Evolutionary conservation across 2,797 vertebrate genomes (phyloP).

Genomic region (Coccyzus lansbergi): DNA sequence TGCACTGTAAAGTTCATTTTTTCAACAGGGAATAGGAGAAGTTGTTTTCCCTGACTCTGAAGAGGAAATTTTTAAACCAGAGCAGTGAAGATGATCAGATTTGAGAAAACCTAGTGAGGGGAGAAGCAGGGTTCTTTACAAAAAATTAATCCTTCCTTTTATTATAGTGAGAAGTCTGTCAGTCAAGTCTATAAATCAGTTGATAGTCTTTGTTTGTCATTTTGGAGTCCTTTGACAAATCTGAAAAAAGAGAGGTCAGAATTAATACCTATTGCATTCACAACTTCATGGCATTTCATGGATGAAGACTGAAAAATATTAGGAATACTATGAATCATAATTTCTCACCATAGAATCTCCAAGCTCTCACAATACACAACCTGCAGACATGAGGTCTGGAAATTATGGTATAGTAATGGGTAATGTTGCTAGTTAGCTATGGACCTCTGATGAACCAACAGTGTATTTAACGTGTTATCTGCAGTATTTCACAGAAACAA

Average conservation of each 20-base stretch:
- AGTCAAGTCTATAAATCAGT: neutral
- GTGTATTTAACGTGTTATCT: neutral
- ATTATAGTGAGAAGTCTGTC: neutral
- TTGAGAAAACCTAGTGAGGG: neutral
- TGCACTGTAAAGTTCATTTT: slow-evolving; percentile 55
- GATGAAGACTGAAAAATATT: neutral
- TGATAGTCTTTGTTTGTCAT: neutral
- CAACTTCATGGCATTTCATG: neutral
- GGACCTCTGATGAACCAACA: neutral
- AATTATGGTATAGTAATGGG: neutral
- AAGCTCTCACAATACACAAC: neutral
- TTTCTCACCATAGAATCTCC: neutral
- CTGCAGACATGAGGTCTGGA: neutral
- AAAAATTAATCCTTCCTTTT: neutral
- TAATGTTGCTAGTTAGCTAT: neutral
- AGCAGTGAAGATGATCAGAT: neutral
- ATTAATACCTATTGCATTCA: neutral
- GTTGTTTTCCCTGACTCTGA: neutral
- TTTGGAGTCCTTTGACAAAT: neutral
- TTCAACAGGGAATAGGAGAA: slow-evolving; percentile 29
- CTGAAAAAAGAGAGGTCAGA: neutral
- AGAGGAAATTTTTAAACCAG: neutral
- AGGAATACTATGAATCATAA: neutral
- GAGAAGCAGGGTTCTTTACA: neutral
- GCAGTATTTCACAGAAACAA: neutral